Conservation (phyloP, 2,797 vertebrate species). For the Chromis chromis region DNA sequence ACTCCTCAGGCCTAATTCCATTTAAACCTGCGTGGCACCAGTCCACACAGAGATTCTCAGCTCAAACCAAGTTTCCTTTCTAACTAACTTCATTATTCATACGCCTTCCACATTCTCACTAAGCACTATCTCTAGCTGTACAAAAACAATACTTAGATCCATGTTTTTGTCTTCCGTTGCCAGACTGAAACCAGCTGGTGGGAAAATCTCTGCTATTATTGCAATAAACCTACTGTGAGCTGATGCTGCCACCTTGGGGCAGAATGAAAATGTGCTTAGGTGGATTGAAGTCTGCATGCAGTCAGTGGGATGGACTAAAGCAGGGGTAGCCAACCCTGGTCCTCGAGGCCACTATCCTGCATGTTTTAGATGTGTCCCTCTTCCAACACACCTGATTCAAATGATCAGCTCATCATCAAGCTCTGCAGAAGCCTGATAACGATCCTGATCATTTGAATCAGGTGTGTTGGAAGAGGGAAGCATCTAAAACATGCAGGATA, state of each 20-base stretch:
- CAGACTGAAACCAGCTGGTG: background rate
- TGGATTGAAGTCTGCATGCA: background rate
- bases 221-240: background rate
- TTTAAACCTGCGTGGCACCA: background rate
- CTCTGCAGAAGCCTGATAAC: too few species aligned
- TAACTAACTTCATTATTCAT: background rate
- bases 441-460: too few species aligned
- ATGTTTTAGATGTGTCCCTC: too few species aligned
- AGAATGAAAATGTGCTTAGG: background rate
- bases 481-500: too few species aligned
- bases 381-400: too few species aligned
- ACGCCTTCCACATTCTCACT: background rate
- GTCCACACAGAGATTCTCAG: background rate
- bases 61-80: background rate
- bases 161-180: background rate
- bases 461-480: too few species aligned
- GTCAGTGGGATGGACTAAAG: background rate
- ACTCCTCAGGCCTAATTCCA: background rate
- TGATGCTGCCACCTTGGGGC: conserved; percentile 64
- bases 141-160: background rate
- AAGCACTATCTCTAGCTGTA: background rate
- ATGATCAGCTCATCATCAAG: too few species aligned
- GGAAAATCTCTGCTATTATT: background rate
- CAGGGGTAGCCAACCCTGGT: too few species aligned
- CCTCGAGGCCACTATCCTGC: too few species aligned